These are phyloP conservation scores for Lagopus muta DNA, from an alignment of 2,113 vertebrate species.

Conservation along the genomic window DNA sequence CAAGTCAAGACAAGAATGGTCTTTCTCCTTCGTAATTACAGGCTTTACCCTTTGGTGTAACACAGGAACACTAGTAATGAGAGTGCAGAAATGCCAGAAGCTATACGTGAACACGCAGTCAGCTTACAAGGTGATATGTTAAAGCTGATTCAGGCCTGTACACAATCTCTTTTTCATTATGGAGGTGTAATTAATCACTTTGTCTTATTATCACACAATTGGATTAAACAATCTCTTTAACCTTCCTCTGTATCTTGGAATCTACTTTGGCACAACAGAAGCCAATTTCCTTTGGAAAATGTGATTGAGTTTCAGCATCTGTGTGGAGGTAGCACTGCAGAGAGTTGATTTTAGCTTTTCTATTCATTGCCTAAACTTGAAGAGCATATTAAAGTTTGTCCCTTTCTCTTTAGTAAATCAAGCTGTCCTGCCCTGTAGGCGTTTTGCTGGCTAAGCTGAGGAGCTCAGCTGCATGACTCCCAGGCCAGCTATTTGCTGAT, in stretches of 20 bases:
- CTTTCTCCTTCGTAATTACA: not conserved
- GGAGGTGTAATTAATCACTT: constrained; percentile 32
- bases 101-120: not conserved
- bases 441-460: not conserved
- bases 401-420: not conserved
- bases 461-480: not conserved
- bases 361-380: not conserved
- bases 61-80: constrained; percentile 3
- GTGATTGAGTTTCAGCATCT: constrained; percentile 21
- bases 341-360: constrained; percentile 15
- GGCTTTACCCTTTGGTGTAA: constrained; percentile 12
- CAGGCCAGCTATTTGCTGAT: not conserved
- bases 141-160: constrained; percentile 32
- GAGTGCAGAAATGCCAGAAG: not conserved
- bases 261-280: constrained; percentile 9
- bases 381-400: not conserved
- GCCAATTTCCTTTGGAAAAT: constrained; percentile 50
- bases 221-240: constrained; percentile 57
- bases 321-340: not conserved
- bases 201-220: constrained; percentile 27
- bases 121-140: constrained; percentile 10
- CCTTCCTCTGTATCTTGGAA: constrained; percentile 7
- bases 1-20: not conserved
- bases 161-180: constrained; percentile 49
- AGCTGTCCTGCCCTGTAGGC: not conserved